Evolutionary conservation across 2,888 invertebrate species (phyloP), one percentile per base, ranked within the genome.

Genomic region (Orchesella flavescens): DNA sequence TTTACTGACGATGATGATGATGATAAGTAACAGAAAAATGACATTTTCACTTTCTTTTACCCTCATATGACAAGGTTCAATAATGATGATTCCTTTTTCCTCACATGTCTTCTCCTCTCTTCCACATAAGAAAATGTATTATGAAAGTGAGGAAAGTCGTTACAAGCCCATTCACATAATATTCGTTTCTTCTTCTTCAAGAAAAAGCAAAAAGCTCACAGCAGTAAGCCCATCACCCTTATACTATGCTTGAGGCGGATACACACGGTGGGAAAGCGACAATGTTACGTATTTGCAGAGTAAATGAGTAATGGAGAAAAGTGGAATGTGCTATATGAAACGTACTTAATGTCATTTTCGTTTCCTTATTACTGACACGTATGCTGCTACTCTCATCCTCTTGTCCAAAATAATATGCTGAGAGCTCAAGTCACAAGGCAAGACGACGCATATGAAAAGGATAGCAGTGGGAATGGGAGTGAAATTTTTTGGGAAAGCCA

Each of bases 11-110:
- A 57, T 71, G 73, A 59, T 59, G 43, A 46, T 73, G 73, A 73
- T 73, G 66, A 73, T 73, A 55, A 61, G 59, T 46, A 73, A 19
- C 44, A 73, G 73, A 73, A 73, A 73, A 73, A 73, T 73, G 73
- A 73, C 73, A 73, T 73, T 73, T 71, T 73, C 73, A 73, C 73
- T 73, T 73, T 73, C 72, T 34, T 19, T n/a, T 10, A 19, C 19
- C 34, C 34, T 43, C n/a, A 59, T 59, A 57, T 63, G 63, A 63
- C 63, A 74, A 74, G 63, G 61, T 49, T 74, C 74, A 46, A 63
- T 63, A 63, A 63, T 63, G 61, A 43, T 63, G 63, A 63, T 74
- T 61, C 74, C 73, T 44, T 44, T 21, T 63, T 74, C 49, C 19
- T 61, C 59, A 73, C 73, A 61, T 73, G 72, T 57, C 17, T 34